Base-by-base conservation (phyloP, 2,797 vertebrate genomes). In the Argyrosomus regius region DNA sequence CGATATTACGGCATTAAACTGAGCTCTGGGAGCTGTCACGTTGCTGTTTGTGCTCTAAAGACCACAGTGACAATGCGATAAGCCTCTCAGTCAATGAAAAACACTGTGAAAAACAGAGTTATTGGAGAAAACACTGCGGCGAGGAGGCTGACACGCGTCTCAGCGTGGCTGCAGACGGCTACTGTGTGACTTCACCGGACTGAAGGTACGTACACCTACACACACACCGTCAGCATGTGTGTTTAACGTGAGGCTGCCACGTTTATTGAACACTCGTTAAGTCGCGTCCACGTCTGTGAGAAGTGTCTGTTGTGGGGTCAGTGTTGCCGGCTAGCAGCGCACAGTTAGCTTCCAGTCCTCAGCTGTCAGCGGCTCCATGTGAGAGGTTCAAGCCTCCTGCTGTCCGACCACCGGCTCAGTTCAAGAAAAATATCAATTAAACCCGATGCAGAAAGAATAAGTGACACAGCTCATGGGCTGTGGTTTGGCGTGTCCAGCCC, bases 131-230 rank as follows among this genome's bases (percentile, higher is more conserved):
- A 64, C 57, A 0, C 22, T 18, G n/a, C 3, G 6, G 43, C 1
- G 43, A 22, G 69, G 45, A 72, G 58, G 28, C 54, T 57, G 77
- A 72, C 67, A 75, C 69, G 63, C 49, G 76, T n/a, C 52, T 41
- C 69, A 20, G 84, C 63, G 85, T 82, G 80, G 45, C 70, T 41
- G 49, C 46, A 53, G 39, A 56, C 67, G 5, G 74, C 69, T 35
- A 2, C 72, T 6, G 84, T 17, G 3, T 2, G 50, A 64, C 26
- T 72, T 14, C 24, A 39, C 64, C 58, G 35, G 63, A 28, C 56
- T 22, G 48, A 28, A 80, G 64, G 78, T 84, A 53, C 0, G 81
- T 2, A 1, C 54, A 11, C 57, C 5, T 10, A 3, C 54, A 18
- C 54, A 26, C 14, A 20, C 14, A 11, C 6, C 1, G 14, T 41